Base-by-base conservation (phyloP, 2,797 vertebrate species). In the Dromococcyx pavoninus region DNA sequence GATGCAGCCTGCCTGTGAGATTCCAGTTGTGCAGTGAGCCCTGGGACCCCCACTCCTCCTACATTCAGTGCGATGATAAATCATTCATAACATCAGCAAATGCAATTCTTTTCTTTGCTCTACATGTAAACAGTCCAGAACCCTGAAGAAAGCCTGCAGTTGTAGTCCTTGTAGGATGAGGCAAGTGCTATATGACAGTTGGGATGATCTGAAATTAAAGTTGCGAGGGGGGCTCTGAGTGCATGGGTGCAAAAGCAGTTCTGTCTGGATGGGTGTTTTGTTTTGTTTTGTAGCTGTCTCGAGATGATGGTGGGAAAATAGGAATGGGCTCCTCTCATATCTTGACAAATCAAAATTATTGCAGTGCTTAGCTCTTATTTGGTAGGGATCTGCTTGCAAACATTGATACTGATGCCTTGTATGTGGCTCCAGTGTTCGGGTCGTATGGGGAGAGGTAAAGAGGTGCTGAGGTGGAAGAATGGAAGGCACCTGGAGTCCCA, bases 1-100 rank as follows among this genome's bases (percentile, higher is more conserved):
- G 89, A 95, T 95, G 96, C 93, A 93, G 90, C 33, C 84, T 7
- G 86, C 93, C 88, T 86, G 89, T 4, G 83, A 95, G 93, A 93
- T 96, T 95, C 95, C 61, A 64, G 81, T 82, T 64, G 53, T 94
- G 91, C 84, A 41, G 91, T 5, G 89, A 93, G 91, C 95, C 95
- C 89, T 94, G 94, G 94, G 96, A 96, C 89, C 91, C 82, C 82
- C 8, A 15, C 79, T 97, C 76, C 91, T 94, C 93, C 87, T 35
- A 64, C 87, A 88, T 96, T 95, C 94, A 90, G 82, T 3, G 35
- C 2, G 12, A 27, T 73, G 93, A 97, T 97, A 97, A 97, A 97
- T 97, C 95, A 97, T 97, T 97, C 95, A 97, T 96, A 51, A 74
- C 89, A 84, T 94, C 56, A 8, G 95, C 91, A 95, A 95, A 95